Base-by-base conservation (phyloP, 2,888 invertebrate species). In the Heterodera filipjevi region DNA sequence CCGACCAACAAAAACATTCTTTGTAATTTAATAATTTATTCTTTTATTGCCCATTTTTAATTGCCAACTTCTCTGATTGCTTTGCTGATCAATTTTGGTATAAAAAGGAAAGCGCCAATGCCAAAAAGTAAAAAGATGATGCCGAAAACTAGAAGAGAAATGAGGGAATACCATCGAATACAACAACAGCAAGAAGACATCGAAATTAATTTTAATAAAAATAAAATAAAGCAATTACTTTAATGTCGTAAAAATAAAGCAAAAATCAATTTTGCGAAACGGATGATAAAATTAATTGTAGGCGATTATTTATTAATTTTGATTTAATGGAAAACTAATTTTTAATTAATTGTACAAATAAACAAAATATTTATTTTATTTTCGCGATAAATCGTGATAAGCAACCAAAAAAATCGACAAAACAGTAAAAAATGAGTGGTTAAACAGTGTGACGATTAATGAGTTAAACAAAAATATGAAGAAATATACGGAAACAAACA, bases 21-120 rank as follows among this genome's bases (percentile, higher is more conserved):
- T 5, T 27, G n/a, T 27, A 68, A 78, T 35, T 39, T 49, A 22
- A 39, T n/a, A 33, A 68, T 59, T 59, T 6, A 59, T 3, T 59
- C 27, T 27, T n/a, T n/a, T 27, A 27, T 10, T 59, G 32, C n/a
- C n/a, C n/a, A 71, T 27, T 14, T 35, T 35, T n/a, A 14, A 44
- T 27, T 8, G 59, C 27, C 39, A 35, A 80, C 80, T 70, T 72
- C 68, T 49, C 64, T 68, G 46, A 81, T 53, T 44, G 72, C 49
- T 39, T 70, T 59, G n/a, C 14, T 27, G 33, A 81, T 49, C 19
- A 81, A 71, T 30, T 64, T 71, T 3, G 81, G 81, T 22, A 81
- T 68, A 33, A 74, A 76, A 44, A 81, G 53, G 32, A 80, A 35
- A 19, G 78, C 19, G 66, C 49, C 44, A 44, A 81, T 59, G 19